Conservation (phyloP, 2,888 invertebrate genomes). For the Lydus trimaculatus region DNA sequence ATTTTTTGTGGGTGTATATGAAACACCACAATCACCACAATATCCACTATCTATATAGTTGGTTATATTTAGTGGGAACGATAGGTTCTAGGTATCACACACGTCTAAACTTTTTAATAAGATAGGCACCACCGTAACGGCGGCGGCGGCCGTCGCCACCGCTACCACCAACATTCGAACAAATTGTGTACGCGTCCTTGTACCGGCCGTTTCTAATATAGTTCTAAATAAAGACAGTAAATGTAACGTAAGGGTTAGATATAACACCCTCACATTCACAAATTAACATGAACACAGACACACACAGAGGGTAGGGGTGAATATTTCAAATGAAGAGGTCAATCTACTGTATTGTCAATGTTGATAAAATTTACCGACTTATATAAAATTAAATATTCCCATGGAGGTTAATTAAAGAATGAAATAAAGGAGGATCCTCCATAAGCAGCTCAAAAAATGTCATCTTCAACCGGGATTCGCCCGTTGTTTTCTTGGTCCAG, state of each 20-base stretch:
- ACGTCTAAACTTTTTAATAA: not conserved
- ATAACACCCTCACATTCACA: not conserved
- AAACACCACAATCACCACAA: not conserved
- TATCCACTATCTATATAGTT: not conserved
- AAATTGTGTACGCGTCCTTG: constrained; percentile 2
- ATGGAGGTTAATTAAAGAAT: too few relatives aligned
- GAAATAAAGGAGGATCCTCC: too few relatives aligned
- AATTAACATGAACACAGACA: too few relatives aligned
- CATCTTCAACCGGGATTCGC: too few relatives aligned
- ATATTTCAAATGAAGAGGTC: too few relatives aligned
- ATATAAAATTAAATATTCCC: too few relatives aligned
- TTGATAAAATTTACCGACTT: too few relatives aligned
- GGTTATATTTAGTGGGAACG: not conserved
- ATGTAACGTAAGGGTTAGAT: not conserved
- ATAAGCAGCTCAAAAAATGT: too few relatives aligned
- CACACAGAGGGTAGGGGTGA: too few relatives aligned
- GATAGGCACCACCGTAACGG: not conserved
- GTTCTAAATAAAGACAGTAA: not conserved
- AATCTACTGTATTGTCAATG: too few relatives aligned
- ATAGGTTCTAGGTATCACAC: not conserved
- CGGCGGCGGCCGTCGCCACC: not conserved
- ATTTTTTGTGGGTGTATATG: too few relatives aligned
- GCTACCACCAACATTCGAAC: constrained; percentile 3
- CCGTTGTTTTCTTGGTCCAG: too few relatives aligned
- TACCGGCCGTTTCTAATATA: not conserved